Evolutionary conservation across 2,797 vertebrate species (phyloP), one percentile per base, ranked within the genome.

Genomic region (Tympanoctomys barrerae): DNA sequence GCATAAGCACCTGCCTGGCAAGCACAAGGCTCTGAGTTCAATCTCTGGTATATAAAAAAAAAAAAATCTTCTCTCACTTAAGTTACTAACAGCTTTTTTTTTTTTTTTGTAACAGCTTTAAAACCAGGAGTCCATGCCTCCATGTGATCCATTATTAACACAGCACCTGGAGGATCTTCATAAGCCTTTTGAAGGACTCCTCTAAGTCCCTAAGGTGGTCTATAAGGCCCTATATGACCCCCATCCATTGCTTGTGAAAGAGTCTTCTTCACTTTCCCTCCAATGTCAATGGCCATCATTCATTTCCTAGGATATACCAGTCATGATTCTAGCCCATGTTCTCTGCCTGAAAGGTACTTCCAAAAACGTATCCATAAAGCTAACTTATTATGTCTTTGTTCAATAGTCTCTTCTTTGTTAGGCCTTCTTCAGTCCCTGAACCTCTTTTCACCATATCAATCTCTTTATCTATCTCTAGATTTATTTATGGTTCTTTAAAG

Each of bases 271-370:
- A 83, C 16, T 71, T 8, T 62, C 61, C 14, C 33, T 73, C 21
- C 68, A 75, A 71, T 68, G 59, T 94, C 21, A 83, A 24, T 33
- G 70, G 61, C 66, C 46, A 62, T 31, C 28, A n/a, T 78, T 84
- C 73, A 46, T 85, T 62, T 84, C 24, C 39, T 26, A 73, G 88
- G 70, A 86, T 83, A 91, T 21, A 90, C 0, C 22, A n/a, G 33
- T 57, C 61, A 87, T 26, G n/a, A 36, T 94, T 39, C 8, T 81
- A 36, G 36, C 64, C 84, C 73, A 70, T 62, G 33, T 3, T 66
- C 54, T 93, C n/a, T 95, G 52, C 49, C 57, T 78, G 13, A 39
- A 95, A 89, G 54, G 9, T 36, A 87, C 49, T 80, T 90, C 49
- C 14, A 18, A 75, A 75, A 95, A 87, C 6, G 71, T 28, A 46